Base-by-base conservation (phyloP, 2,113 vertebrate species). In the Coregonus clupeaformis region DNA sequence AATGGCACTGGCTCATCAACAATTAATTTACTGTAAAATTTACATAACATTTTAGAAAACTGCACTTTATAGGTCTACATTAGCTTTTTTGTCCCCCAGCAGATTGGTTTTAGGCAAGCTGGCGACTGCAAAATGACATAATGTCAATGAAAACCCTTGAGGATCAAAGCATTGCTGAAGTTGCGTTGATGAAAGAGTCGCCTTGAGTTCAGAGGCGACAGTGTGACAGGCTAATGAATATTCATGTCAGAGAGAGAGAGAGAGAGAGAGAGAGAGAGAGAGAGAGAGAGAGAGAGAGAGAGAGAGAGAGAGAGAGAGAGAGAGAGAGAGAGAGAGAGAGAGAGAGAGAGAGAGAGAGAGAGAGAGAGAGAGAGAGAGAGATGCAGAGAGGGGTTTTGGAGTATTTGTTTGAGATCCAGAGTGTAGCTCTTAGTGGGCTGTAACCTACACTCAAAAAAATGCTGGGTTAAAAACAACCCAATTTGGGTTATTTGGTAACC, bases 161-260 rank as follows among this genome's bases (percentile, higher is more conserved):
- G 62, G 76, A 78, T 78, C 64, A 78, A 78, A 77, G 76, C 64
- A 70, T 68, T 57, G 76, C 52, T 78, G 72, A 55, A 55, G 18
- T 55, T 55, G 14, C 52, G 13, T 55, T 55, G 52, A 55, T 55
- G 14, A 55, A 55, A 55, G 52, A 55, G 76, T 69, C 73, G 76
- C 68, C 76, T 78, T 13, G 71, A 78, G 55, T 68, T 73, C 55
- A 55, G 71, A 78, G 68, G 76, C 65, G 30, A 73, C 76, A 78
- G 13, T 14, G 71, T 73, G 65, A 36, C 71, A 59, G 71, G 20
- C 22, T 78, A 71, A 69, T 70, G 68, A 60, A 72, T 74, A 77
- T 67, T 70, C 45, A 80, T 60, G 52, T 6, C 7, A 22, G 49
- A 42, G 68, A 13, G 16, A 1, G 36, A 25, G 68, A 42, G 63